Evolutionary conservation across 1,140 invertebrate species (phyloP).

Genomic region (Cryptotermes secundus): DNA sequence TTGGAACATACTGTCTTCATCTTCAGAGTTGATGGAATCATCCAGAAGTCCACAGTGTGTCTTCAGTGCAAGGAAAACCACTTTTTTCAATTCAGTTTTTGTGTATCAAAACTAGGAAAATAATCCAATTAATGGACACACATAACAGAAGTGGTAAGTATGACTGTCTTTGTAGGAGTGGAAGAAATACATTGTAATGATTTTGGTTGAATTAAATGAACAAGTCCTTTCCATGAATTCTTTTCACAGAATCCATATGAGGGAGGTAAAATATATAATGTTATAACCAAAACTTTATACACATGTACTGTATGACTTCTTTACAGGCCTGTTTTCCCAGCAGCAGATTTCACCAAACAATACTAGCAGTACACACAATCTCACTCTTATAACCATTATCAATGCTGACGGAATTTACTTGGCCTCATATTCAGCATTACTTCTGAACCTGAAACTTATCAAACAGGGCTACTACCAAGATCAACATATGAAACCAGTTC

Average conservation of each 20-base stretch:
- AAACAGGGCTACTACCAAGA: conserved; percentile 73
- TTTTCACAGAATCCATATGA: too few relatives aligned
- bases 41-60: too few relatives aligned
- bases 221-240: background rate
- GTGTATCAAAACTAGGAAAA: too few relatives aligned
- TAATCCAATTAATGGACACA: too few relatives aligned
- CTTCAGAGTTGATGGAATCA: too few relatives aligned
- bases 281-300: too few relatives aligned
- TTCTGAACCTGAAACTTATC: conserved; percentile 80
- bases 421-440: conserved; percentile 79
- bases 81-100: too few relatives aligned
- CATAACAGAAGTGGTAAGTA: too few relatives aligned
- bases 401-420: conserved; percentile 95
- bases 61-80: too few relatives aligned
- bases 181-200: background rate
- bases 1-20: too few relatives aligned
- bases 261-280: background rate
- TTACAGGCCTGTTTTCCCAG: conserved; percentile 47
- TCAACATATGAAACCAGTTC: conserved; percentile 51
- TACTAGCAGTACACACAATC: conserved; percentile 28
- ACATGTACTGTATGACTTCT: background rate
- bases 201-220: background rate
- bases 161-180: background rate
- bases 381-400: conserved; percentile 66
- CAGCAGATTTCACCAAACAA: conserved; percentile 44